These are phyloP conservation scores for Triplophysa yarkandensis DNA, from an alignment of 2,797 vertebrate genomes.

Conservation along the genomic window DNA sequence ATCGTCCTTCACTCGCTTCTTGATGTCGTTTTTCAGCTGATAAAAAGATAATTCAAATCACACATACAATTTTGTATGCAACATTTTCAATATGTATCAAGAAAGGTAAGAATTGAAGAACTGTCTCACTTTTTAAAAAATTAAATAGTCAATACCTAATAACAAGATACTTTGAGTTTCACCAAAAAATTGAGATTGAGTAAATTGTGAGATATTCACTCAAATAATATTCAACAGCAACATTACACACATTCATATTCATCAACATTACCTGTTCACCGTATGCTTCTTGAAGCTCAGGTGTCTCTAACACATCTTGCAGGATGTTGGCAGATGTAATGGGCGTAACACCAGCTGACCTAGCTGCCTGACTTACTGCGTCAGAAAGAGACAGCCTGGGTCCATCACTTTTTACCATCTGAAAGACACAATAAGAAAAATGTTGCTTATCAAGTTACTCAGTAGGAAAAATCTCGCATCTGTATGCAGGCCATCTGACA, in stretches of 20 bases:
- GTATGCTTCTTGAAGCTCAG: slow-evolving; percentile 85
- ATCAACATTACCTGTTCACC: slow-evolving; percentile 74
- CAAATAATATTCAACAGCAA: too few relatives aligned
- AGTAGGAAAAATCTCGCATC: neutral
- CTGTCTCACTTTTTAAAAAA: too few relatives aligned
- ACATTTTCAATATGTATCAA: too few relatives aligned
- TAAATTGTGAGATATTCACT: too few relatives aligned
- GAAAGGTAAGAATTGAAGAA: too few relatives aligned
- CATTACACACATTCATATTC: too few relatives aligned
- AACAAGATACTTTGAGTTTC: too few relatives aligned
- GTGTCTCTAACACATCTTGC: slow-evolving; percentile 81
- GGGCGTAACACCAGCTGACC: slow-evolving; percentile 81
- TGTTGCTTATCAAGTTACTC: neutral
- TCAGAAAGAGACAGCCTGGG: slow-evolving; percentile 87
- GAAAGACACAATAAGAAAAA: slow-evolving; percentile 35
- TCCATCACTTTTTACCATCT: slow-evolving; percentile 86
- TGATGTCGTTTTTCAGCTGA: slow-evolving; percentile 86
- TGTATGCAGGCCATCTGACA: neutral
- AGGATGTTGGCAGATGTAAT: slow-evolving; percentile 81
- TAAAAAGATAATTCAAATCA: too few relatives aligned
- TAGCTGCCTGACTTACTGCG: slow-evolving; percentile 87
- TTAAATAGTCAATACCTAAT: too few relatives aligned
- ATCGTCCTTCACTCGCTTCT: slow-evolving; percentile 86
- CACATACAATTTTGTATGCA: too few relatives aligned
- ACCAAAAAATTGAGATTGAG: too few relatives aligned